These are phyloP conservation scores for Helicolenus hilgendorfi DNA, from an alignment of 2,797 vertebrate species.

Conservation along the genomic window DNA sequence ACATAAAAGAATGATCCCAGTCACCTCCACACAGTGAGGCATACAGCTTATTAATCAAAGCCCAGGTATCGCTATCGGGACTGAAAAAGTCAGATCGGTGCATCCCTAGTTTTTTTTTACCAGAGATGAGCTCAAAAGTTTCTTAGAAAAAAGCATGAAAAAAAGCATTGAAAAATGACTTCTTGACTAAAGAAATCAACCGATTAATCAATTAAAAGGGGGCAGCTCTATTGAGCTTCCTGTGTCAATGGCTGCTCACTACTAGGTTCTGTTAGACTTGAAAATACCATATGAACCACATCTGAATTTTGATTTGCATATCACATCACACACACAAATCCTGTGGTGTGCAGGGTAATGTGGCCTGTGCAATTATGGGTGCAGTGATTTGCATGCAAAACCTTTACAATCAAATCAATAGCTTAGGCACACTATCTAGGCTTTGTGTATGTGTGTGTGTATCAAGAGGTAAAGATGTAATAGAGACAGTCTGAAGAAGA, in stretches of 20 bases:
- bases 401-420: conserved; percentile 28
- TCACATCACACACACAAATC: conserved; percentile 58
- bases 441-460: neutral
- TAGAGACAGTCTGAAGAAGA: neutral
- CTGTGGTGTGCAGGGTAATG: conserved; percentile 27
- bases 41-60: no score
- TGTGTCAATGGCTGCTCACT: neutral
- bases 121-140: no score
- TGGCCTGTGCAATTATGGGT: conserved; percentile 6
- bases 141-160: no score
- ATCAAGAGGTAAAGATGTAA: neutral
- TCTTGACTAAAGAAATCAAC: no score
- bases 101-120: no score
- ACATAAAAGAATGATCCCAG: no score
- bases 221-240: neutral
- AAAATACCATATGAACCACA: conserved; percentile 1
- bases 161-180: no score
- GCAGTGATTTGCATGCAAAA: conserved; percentile 62
- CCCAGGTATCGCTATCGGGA: no score
- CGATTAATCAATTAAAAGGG: no score
- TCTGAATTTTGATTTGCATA: conserved; percentile 53
- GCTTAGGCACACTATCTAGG: neutral
- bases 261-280: neutral
- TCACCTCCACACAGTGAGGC: no score
- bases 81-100: no score